Conservation (phyloP, 92 coral and sea anemone species). For the Actinernus sp. region DNA sequence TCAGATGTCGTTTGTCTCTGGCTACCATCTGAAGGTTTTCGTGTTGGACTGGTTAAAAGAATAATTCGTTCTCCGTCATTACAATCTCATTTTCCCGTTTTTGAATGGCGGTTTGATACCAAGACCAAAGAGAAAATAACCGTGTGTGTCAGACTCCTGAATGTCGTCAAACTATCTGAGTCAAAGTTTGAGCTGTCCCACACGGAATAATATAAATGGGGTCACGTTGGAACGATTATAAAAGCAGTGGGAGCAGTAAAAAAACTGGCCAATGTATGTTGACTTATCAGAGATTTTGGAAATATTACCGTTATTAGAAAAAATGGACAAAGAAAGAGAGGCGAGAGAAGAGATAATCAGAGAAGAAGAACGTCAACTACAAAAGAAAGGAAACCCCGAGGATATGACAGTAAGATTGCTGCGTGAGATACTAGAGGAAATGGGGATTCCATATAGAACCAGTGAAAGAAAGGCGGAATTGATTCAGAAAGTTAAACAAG, state of each 20-base stretch:
- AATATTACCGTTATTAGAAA: neutral
- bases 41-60: conserved; percentile 16
- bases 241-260: conserved; percentile 7
- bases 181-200: neutral
- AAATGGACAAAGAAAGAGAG: conserved; percentile 11
- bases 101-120: conserved; percentile 22
- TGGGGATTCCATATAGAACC: too few species aligned
- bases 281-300: conserved; percentile 7
- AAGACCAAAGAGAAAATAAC: conserved; percentile 17
- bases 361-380: conserved; percentile 10
- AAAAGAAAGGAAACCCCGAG: conserved; percentile 15
- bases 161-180: neutral
- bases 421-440: too few species aligned
- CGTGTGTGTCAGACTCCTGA: conserved; percentile 6
- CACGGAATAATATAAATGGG: conserved; percentile 1
- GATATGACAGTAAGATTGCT: too few species aligned
- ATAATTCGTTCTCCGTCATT: conserved; percentile 24
- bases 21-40: conserved; percentile 33
- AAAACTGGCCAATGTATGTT: conserved; percentile 4
- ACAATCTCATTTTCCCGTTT: conserved; percentile 28
- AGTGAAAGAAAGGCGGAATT: too few species aligned
- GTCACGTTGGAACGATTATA: conserved; percentile 12
- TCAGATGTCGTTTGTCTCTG: conserved; percentile 15
- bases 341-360: conserved; percentile 17
- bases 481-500: too few species aligned